Percentiles rank a stretch among this genome's conserved stretches.
Evolutionary conservation across 2,888 invertebrate species (phyloP).

Genomic region (Clostera curtula): DNA sequence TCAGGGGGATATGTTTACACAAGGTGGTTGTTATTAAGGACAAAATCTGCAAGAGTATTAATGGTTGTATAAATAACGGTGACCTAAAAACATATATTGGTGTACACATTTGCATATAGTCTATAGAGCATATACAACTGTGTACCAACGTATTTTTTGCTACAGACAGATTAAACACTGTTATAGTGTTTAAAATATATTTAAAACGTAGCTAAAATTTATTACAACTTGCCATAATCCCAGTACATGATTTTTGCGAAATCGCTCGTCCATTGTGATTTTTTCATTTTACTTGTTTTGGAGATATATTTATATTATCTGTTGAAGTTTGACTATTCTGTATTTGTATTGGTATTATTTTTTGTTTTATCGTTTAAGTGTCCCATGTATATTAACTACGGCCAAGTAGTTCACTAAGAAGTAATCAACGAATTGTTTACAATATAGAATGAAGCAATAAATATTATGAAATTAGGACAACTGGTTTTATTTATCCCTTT

Average conservation of each 20-base stretch:
- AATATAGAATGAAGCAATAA: constrained; percentile 65
- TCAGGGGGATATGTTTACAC: too few species aligned
- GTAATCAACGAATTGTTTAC: constrained; percentile 69
- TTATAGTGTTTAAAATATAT: not conserved
- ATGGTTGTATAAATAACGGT: too few species aligned
- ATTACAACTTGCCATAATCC: too few species aligned
- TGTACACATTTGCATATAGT: too few species aligned
- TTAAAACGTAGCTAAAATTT: too few species aligned
- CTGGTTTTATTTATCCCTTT: constrained; percentile 38
- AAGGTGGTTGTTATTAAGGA: too few species aligned
- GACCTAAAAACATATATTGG: too few species aligned
- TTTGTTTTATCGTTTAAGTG: constrained; percentile 48
- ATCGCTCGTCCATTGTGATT: constrained; percentile 6
- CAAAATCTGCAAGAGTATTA: too few species aligned
- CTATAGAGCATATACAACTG: too few species aligned
- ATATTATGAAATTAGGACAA: constrained; percentile 33
- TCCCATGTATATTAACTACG: constrained; percentile 45
- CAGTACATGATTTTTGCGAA: constrained; percentile 25
- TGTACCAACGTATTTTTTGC: too few species aligned
- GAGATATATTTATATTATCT: constrained; percentile 60
- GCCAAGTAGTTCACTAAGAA: constrained; percentile 42
- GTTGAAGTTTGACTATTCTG: constrained; percentile 61
- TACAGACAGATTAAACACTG: not conserved
- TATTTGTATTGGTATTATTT: constrained; percentile 67
- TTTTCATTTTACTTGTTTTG: constrained; percentile 51